Evolutionary conservation across 2,113 vertebrate genomes (phyloP).

Genomic region (Gambusia holbrooki): DNA sequence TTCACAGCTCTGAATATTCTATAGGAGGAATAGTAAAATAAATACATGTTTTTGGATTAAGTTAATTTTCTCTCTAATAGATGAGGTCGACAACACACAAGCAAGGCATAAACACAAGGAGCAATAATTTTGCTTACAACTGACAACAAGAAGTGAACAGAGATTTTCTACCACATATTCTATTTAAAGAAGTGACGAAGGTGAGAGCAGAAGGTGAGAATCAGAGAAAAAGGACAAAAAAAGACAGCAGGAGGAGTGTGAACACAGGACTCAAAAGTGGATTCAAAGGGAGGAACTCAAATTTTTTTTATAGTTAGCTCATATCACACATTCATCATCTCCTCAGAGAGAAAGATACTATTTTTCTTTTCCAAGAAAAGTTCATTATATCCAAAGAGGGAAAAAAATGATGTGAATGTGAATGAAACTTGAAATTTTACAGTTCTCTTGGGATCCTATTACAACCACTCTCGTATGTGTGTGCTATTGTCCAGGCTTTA

Average conservation of each 20-base stretch:
- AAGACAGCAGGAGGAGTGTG: conserved; percentile 1
- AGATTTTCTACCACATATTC: conserved; percentile 47
- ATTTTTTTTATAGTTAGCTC: conserved; percentile 19
- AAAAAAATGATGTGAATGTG: neutral
- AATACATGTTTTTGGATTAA: conserved; percentile 31
- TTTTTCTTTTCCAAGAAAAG: neutral
- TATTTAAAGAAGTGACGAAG: conserved; percentile 55
- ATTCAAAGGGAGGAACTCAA: conserved; percentile 13
- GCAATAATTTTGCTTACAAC: conserved; percentile 34
- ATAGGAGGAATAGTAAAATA: conserved; percentile 56
- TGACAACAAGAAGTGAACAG: conserved; percentile 13
- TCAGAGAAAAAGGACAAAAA: conserved; percentile 29
- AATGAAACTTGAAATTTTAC: conserved; percentile 47
- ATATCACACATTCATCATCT: neutral
- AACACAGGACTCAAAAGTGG: conserved; percentile 21
- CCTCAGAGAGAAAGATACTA: neutral
- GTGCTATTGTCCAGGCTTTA: conserved; percentile 32
- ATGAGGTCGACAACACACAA: conserved; percentile 16
- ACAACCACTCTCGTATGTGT: conserved; percentile 41
- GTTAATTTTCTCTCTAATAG: conserved; percentile 28
- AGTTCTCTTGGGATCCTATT: conserved; percentile 70
- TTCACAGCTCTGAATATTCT: conserved; percentile 51
- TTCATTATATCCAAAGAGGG: neutral
- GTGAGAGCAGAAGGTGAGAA: conserved; percentile 39
- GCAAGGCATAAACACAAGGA: neutral